Percentiles rank a stretch among this genome's conserved stretches.
Evolutionary conservation across 2,113 vertebrate genomes (phyloP).

Genomic region (Dromaius novaehollandiae): DNA sequence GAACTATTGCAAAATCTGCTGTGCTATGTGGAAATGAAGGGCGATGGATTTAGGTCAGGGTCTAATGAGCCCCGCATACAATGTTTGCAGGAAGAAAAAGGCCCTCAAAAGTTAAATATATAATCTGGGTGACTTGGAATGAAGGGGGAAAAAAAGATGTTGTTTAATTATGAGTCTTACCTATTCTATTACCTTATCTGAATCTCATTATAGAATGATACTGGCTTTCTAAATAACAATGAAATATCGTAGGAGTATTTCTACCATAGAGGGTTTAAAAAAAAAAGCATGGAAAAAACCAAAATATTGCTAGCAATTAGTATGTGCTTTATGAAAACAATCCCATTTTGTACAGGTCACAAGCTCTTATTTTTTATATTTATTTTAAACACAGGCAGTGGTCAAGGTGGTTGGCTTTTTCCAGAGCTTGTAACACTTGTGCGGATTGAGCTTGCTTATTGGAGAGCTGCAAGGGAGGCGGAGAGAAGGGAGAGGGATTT

Average conservation of each 20-base stretch:
- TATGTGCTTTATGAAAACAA: not conserved
- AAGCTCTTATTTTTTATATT: not conserved
- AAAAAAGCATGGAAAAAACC: not conserved
- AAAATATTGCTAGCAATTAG: not conserved
- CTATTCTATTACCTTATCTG: not conserved
- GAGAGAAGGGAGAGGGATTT: not conserved
- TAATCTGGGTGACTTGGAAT: not conserved
- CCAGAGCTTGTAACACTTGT: not conserved
- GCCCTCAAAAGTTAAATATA: not conserved
- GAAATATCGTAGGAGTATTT: not conserved
- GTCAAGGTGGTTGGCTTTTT: not conserved
- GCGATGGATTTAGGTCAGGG: conserved; percentile 53
- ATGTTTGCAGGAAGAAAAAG: not conserved
- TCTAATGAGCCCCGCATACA: not conserved
- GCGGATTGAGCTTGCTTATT: not conserved
- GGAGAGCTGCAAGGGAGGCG: not conserved
- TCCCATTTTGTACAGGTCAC: not conserved
- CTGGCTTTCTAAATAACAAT: not conserved
- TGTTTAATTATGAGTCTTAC: not conserved
- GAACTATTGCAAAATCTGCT: conserved; percentile 38
- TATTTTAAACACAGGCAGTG: not conserved
- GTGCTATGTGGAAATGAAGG: not conserved
- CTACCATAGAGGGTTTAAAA: not conserved
- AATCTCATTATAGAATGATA: not conserved
- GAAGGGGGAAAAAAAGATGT: not conserved